A percentile compares a stretch with the other conserved stretches of the same genome.
Evolutionary conservation across 2,888 invertebrate species (phyloP).

Genomic region (Flabesymbios commensalis): DNA sequence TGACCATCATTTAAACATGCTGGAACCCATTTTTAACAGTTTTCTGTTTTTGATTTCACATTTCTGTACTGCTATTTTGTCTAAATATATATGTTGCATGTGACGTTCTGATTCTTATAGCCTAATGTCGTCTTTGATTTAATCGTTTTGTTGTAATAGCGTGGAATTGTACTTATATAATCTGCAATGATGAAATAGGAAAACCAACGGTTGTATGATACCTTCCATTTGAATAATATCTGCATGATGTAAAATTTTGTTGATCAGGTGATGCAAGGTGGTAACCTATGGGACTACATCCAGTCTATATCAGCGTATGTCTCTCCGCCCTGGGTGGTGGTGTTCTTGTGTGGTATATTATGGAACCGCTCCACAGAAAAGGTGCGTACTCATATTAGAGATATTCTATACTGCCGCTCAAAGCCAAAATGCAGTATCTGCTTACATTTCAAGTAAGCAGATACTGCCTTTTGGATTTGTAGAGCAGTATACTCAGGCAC

Average conservation of each 20-base stretch:
- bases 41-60: no score
- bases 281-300: slow-evolving; percentile 42
- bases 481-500: no score
- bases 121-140: slow-evolving; percentile 26
- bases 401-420: neutral
- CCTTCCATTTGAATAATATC: no score
- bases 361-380: slow-evolving; percentile 41
- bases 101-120: no score
- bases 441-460: no score
- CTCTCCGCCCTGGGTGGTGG: slow-evolving; percentile 43
- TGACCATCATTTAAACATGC: no score
- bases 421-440: no score
- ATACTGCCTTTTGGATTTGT: no score
- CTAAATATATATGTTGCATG: no score
- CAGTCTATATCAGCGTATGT: slow-evolving; percentile 41
- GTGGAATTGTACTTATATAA: neutral
- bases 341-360: slow-evolving; percentile 40
- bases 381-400: slow-evolving; percentile 24
- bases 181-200: neutral
- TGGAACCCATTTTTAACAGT: no score
- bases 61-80: no score
- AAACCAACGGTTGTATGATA: neutral
- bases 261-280: slow-evolving; percentile 30
- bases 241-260: no score
- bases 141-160: neutral